Evolutionary conservation across 2,888 invertebrate species (phyloP), one percentile per base, ranked within the genome.

Genomic region (Dasysyrphus tricinctus): DNA sequence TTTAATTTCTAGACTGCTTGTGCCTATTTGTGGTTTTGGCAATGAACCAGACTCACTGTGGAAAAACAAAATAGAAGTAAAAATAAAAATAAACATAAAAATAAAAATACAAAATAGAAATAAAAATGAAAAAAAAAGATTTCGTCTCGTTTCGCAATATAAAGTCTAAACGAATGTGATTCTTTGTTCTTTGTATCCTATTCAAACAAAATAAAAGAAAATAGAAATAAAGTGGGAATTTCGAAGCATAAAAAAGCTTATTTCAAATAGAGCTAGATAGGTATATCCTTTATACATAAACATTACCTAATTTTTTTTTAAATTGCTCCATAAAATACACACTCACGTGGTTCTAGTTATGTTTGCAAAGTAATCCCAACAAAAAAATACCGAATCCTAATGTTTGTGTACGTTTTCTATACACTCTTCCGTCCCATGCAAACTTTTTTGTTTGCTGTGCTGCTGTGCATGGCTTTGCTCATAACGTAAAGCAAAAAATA

Each of bases 141-240:
- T 19, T 69, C 51, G 32, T 51, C 69, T 69, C 51, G 19, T 19
- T 69, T 51, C 51, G 9, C 37, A 67, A 67, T 51, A 37, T 24
- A 24, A 69, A 67, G 19, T 34, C 19, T 34, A 8, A 69, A n/a
- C 39, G 24, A 39, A 24, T 69, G 16, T 42, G n/a, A 54, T 69
- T 54, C 39, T 54, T 37, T 51, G 37, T 5, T 37, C 39, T 24
- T 69, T 42, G 39, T 54, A 14, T 54, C 29, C 69, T 16, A 69
- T 69, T 69, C 51, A 34, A 69, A 69, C 39, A 29, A 69, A 69
- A 67, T 37, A 67, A 69, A 69, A 51, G 11, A 37, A 69, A 54
- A 69, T 54, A 54, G 54, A 69, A 69, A 54, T 29, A 69, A 54
- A 69, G 69, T 69, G 54, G 69, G 39, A 69, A 69, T 69, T 69